Conservation (phyloP, 2,113 vertebrate genomes). For the Phylloscopus trochilus region DNA sequence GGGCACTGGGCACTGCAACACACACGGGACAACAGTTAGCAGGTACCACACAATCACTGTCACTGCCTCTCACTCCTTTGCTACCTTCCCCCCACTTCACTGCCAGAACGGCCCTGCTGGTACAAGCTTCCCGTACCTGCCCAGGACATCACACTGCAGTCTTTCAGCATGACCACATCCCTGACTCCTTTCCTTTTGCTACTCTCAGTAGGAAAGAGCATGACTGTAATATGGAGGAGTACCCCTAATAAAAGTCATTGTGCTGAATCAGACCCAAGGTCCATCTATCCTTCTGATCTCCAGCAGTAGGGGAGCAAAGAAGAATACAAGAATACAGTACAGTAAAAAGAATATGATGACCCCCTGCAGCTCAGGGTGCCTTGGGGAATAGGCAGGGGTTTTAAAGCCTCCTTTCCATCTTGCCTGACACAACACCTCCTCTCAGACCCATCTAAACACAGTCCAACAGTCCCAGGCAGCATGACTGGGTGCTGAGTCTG, state of each 20-base stretch:
- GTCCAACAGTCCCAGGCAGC: neutral
- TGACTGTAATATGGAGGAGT: neutral
- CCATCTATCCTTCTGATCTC: neutral
- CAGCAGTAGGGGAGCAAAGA: neutral
- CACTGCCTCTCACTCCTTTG: neutral
- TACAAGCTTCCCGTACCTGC: neutral
- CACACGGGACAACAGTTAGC: neutral
- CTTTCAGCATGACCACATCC: neutral
- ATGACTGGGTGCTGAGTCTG: rapidly evolving
- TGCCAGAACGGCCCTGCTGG: neutral
- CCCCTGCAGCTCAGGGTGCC: neutral
- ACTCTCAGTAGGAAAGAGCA: neutral
- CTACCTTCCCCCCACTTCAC: neutral
- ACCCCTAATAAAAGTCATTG: neutral
- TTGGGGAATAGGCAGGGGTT: neutral
- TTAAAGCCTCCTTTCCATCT: neutral
- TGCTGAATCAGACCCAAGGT: neutral
- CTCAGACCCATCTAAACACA: neutral
- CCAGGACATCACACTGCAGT: neutral
- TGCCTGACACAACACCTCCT: neutral
- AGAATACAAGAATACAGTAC: neutral
- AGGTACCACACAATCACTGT: neutral
- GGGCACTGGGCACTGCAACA: constrained; percentile 90
- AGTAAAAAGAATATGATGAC: neutral
- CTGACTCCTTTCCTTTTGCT: neutral